These are phyloP conservation scores for Anoplius nigerrimus DNA, from an alignment of 2,888 invertebrate species.

Conservation along the genomic window DNA sequence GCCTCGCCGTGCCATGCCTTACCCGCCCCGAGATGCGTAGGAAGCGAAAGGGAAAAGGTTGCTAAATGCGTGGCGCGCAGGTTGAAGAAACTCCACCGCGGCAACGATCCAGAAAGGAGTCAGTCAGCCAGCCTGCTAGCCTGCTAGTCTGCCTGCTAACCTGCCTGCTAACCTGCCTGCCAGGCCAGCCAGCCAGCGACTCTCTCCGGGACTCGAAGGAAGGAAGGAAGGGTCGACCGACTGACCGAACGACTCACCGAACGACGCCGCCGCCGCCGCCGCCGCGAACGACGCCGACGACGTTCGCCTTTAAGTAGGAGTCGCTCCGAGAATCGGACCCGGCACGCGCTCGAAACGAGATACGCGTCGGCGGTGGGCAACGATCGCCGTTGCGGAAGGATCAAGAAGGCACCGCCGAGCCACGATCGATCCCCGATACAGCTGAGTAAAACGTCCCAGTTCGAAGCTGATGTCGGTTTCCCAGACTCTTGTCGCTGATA, in stretches of 20 bases:
- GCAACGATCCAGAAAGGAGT: constrained; percentile 1
- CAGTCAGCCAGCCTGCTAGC: too few species aligned
- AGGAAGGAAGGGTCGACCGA: constrained; percentile 2
- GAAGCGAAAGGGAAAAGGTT: constrained; percentile 64
- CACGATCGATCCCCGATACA: background rate
- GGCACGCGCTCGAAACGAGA: constrained; percentile 32
- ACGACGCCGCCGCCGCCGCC: background rate
- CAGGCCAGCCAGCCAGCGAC: too few species aligned
- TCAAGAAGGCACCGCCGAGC: constrained; percentile 11
- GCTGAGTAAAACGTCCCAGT: background rate
- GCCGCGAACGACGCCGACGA: constrained; percentile 7
- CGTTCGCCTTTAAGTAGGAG: background rate
- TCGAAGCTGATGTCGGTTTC: background rate
- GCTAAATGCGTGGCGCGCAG: constrained; percentile 49
- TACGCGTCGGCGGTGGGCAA: background rate
- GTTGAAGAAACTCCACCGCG: constrained; percentile 49
- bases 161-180: too few species aligned
- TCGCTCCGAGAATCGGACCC: constrained; percentile 5
- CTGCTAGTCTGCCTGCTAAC: too few species aligned
- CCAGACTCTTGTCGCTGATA: too few species aligned
- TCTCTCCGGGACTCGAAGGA: background rate
- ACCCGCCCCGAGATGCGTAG: constrained; percentile 58
- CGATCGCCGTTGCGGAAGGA: constrained; percentile 23
- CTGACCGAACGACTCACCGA: background rate
- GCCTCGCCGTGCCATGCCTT: constrained; percentile 15